Evolutionary conservation across 2,113 vertebrate genomes (phyloP).

Genomic region (Monopterus albus): DNA sequence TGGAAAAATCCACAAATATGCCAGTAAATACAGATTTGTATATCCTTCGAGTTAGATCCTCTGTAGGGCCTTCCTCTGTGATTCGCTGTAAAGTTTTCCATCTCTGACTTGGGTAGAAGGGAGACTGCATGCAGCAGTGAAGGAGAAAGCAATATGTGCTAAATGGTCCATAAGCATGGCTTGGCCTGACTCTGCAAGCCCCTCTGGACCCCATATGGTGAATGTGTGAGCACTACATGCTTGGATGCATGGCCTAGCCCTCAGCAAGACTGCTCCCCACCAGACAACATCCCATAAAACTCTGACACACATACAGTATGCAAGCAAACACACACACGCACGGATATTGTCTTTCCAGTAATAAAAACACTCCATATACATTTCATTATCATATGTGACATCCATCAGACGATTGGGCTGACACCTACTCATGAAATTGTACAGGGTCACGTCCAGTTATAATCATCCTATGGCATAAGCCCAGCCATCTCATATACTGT

Average conservation of each 20-base stretch:
- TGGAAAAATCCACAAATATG: constrained; percentile 44
- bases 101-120: constrained; percentile 26
- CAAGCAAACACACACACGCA: constrained; percentile 33
- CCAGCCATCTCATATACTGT: background rate
- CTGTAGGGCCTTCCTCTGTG: constrained; percentile 39
- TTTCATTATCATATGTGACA: background rate
- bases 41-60: constrained; percentile 12
- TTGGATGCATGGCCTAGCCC: constrained; percentile 69
- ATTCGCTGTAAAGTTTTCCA: constrained; percentile 63
- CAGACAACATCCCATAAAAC: constrained; percentile 67
- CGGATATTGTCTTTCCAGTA: constrained; percentile 11
- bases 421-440: background rate
- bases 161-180: constrained; percentile 74
- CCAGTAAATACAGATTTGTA: constrained; percentile 60
- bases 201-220: constrained; percentile 67
- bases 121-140: constrained; percentile 56
- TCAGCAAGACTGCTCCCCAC: constrained; percentile 57
- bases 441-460: background rate
- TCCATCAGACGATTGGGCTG: background rate
- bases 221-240: constrained; percentile 67
- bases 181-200: constrained; percentile 51
- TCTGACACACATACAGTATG: constrained; percentile 54
- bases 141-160: constrained; percentile 67
- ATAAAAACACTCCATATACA: background rate
- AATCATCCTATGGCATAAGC: background rate